phyloP scores from a whole-genome alignment of 2,113 vertebrate species.

The Gavia stellata region DNA sequence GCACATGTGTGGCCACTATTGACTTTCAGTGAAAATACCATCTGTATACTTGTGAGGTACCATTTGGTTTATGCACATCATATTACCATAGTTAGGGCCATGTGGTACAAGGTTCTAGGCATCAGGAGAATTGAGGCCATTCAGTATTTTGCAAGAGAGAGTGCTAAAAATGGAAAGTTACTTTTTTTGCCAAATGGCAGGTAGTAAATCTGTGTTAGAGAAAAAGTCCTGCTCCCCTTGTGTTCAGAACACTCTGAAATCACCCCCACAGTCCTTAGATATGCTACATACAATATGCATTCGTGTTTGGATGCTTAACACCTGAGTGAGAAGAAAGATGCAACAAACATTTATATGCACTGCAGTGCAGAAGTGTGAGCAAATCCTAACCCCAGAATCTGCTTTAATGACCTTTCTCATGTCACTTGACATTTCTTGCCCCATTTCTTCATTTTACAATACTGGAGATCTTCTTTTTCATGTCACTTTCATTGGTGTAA shows the following conservation, averaged over 20 bases:
- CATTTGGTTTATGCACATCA: background rate
- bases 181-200: background rate
- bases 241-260: background rate
- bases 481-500: background rate
- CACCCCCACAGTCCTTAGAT: background rate
- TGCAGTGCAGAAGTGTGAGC: background rate
- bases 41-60: background rate
- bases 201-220: background rate
- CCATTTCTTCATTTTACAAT: background rate
- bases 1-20: background rate
- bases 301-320: background rate
- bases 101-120: background rate
- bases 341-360: background rate
- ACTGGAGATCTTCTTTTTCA: background rate
- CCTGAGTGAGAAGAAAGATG: background rate
- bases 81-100: background rate
- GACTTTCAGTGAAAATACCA: background rate
- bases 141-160: background rate
- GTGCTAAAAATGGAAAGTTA: background rate
- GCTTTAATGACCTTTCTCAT: background rate
- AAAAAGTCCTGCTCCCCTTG: background rate
- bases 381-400: background rate
- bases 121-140: background rate
- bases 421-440: background rate
- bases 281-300: background rate